Percentiles rank a stretch among this genome's conserved stretches.
phyloP scores from a whole-genome alignment of 2,113 vertebrate genomes.

The Microcebus griseorufus region DNA sequence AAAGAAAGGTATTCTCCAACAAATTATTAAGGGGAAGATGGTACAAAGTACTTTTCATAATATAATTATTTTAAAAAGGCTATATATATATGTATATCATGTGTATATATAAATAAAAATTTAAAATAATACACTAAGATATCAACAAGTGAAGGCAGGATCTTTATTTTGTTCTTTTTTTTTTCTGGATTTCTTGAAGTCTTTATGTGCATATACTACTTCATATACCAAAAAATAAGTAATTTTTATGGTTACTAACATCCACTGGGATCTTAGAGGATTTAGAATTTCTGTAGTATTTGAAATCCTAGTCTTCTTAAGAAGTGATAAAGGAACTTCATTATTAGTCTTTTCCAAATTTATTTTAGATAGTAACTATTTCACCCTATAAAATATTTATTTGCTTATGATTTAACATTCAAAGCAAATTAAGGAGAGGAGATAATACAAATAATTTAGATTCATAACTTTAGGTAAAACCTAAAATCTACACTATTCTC shows the following conservation, averaged over 20 bases:
- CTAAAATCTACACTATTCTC: too few relatives aligned
- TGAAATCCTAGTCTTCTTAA: not conserved
- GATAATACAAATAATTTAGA: too few relatives aligned
- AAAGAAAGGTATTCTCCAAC: not conserved
- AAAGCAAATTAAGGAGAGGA: too few relatives aligned
- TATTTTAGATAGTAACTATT: not conserved
- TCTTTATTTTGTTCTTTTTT: not conserved
- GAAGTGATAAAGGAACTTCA: not conserved
- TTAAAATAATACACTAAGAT: not conserved
- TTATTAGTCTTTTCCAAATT: slow-evolving; percentile 31
- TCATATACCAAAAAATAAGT: not conserved
- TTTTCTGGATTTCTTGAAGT: not conserved
- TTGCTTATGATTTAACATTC: too few relatives aligned
- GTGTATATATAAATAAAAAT: not conserved
- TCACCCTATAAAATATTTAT: too few relatives aligned
- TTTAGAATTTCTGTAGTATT: slow-evolving; percentile 18
- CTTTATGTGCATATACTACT: not conserved
- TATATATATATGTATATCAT: not conserved
- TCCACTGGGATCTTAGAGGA: not conserved
- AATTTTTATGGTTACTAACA: not conserved
- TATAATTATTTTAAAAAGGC: not conserved
- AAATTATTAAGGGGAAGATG: not conserved
- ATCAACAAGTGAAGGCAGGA: not conserved
- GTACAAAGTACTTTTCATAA: not conserved
- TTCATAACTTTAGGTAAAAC: too few relatives aligned